Evolutionary conservation across 1,140 invertebrate species (phyloP), one percentile per base, ranked within the genome.

Genomic region (Thaumatotibia leucotreta): DNA sequence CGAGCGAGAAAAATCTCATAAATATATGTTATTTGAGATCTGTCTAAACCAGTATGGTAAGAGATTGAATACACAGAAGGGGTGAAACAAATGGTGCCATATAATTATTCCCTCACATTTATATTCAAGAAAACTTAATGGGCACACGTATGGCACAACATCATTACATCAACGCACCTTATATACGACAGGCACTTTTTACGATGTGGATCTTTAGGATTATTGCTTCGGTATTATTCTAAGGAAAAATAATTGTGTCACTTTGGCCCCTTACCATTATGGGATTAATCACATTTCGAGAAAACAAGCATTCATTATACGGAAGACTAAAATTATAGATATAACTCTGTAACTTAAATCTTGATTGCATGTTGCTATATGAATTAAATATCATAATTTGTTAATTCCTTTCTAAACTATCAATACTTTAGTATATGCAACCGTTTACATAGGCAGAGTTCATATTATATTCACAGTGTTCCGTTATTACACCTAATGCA

Each of bases 111-210:
- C 67, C 66, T 63, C 58, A 62, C 63, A 54, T 68, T 50, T 50
- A 68, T 66, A 62, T 10, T 62, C 33, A 22, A 29, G 32, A 63
- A 50, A 70, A 69, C 65, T 62, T 66, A 70, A 58, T 62, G 50
- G 61, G 63, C 70, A 76, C 67, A 68, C 65, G 66, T 76, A 86
- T 80, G 81, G 79, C 80, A 84, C 77, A 73, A 78, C 74, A 80
- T 67, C 75, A 58, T 29, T 58, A 58, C 52, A 58, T 62, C 68
- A 78, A 71, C 76, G 73, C 68, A 77, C 77, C 80, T 79, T 73
- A 86, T 79, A 83, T 76, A 62, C 74, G 72, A 83, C 77, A 87
- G 84, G 84, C 84, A 86, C 84, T 86, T 81, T 65, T 65, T 61
- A 70, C 65, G 72, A 74, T 76, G 65, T 71, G 69, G 69, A 75